phyloP scores from a whole-genome alignment of 1,140 invertebrate genomes.

The Platyscapa corneri region DNA sequence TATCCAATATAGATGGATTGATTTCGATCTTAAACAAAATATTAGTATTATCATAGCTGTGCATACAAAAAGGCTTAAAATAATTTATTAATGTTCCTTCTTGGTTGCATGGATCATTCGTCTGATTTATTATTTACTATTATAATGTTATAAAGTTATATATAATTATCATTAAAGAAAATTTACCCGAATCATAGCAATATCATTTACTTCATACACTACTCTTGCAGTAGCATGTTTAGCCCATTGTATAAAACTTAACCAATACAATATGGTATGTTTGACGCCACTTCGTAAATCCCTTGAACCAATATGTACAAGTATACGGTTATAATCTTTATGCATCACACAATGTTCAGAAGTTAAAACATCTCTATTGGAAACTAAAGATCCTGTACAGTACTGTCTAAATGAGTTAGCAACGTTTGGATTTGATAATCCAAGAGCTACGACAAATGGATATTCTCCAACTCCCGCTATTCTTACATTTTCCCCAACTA shows the following conservation, averaged over 20 bases:
- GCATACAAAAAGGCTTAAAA: too few relatives aligned
- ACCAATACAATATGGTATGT: background rate
- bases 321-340: background rate
- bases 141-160: too few relatives aligned
- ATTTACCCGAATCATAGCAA: constrained; percentile 2
- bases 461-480: background rate
- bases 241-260: background rate
- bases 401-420: background rate
- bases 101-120: too few relatives aligned
- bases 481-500: background rate
- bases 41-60: too few relatives aligned
- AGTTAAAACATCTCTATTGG: background rate
- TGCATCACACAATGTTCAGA: background rate
- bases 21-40: too few relatives aligned
- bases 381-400: background rate
- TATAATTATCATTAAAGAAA: background rate
- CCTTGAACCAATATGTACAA: background rate
- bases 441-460: background rate
- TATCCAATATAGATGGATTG: too few relatives aligned
- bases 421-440: too few relatives aligned
- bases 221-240: background rate
- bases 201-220: background rate
- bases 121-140: too few relatives aligned
- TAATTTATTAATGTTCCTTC: too few relatives aligned
- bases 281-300: background rate